Base-by-base conservation (phyloP, 2,888 invertebrate species). In the Palloptera scutellata region DNA sequence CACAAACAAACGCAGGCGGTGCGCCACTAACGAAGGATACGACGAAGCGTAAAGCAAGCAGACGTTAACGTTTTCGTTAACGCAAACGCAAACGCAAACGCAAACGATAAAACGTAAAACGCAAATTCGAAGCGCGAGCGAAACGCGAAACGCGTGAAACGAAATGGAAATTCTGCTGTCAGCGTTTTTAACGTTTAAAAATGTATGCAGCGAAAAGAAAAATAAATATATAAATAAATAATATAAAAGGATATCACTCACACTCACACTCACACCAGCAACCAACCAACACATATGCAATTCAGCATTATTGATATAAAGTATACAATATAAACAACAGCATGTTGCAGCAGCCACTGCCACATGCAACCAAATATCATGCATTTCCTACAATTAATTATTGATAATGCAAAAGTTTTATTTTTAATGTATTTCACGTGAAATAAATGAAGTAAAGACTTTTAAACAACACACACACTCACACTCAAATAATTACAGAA, bases 301-400 rank as follows among this genome's bases (percentile, higher is more conserved):
- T 40, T 61, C 40, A 42, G 45, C 30, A 66, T 61, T 30, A 41
- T 51, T 43, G 19, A 45, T 58, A 13, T n/a, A 61, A 12, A 42
- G 11, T 13, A 55, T 13, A 43, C n/a, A n/a, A n/a, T 43, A 62
- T 54, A 30, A 41, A 64, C n/a, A 67, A 19, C 13, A 53, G 20
- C 52, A 45, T 48, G 48, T 15, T 15, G 48, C 48, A 48, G 15
- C 48, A 15, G 48, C 48, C 48, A 48, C 30, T 2, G 10, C 10
- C 4, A 17, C 11, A 20, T 43, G 60, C 17, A 10, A 51, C 41
- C 48, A 52, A 53, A 51, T 17, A 62, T n/a, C n/a, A n/a, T 60
- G 63, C 59, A 48, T 57, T 42, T 58, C 12, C 52, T 13, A 43
- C 58, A 61, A 64, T 64, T 61, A 64, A 68, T 68, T 64, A 68